phyloP scores from a whole-genome alignment of 2,888 invertebrate species.

The Melieria crassipennis region DNA sequence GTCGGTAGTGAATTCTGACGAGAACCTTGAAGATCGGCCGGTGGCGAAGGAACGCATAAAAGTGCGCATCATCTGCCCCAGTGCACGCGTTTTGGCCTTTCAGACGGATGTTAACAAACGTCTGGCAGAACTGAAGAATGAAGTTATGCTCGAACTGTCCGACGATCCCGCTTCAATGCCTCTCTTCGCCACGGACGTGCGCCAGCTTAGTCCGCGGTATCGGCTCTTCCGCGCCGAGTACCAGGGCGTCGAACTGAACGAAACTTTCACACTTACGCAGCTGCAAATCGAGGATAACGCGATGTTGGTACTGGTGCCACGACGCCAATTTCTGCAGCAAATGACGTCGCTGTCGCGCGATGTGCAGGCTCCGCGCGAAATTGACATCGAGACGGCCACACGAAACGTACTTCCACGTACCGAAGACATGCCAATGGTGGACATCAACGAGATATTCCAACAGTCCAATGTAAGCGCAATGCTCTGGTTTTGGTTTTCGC shows the following conservation, averaged over 20 bases:
- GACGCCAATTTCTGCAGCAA: slow-evolving; percentile 57
- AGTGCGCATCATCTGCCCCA: slow-evolving; percentile 61
- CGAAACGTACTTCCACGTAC: slow-evolving; percentile 61
- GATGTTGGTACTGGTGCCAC: slow-evolving; percentile 56
- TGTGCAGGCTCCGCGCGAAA: slow-evolving; percentile 67
- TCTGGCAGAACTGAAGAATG: slow-evolving; percentile 58
- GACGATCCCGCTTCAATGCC: slow-evolving; percentile 61
- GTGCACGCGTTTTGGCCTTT: slow-evolving; percentile 57
- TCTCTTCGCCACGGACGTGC: slow-evolving; percentile 58
- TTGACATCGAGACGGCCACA: slow-evolving; percentile 67
- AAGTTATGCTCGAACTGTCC: slow-evolving; percentile 59
- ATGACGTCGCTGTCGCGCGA: slow-evolving; percentile 53
- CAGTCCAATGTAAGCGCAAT: slow-evolving; percentile 66
- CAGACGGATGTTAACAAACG: slow-evolving; percentile 55
- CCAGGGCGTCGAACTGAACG: slow-evolving; percentile 54
- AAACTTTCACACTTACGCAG: slow-evolving; percentile 53
- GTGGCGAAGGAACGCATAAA: slow-evolving; percentile 51
- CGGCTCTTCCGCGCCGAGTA: slow-evolving; percentile 61
- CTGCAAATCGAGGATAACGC: slow-evolving; percentile 57
- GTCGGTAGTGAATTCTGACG: slow-evolving; percentile 39
- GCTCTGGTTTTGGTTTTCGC: background rate
- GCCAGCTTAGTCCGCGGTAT: slow-evolving; percentile 57
- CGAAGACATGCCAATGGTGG: slow-evolving; percentile 59
- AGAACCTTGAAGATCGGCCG: slow-evolving; percentile 27
- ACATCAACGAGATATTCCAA: slow-evolving; percentile 65